A percentile compares a stretch with the other conserved stretches of the same genome.
phyloP scores from a whole-genome alignment of 2,113 vertebrate species.

The Zosterops japonicus region DNA sequence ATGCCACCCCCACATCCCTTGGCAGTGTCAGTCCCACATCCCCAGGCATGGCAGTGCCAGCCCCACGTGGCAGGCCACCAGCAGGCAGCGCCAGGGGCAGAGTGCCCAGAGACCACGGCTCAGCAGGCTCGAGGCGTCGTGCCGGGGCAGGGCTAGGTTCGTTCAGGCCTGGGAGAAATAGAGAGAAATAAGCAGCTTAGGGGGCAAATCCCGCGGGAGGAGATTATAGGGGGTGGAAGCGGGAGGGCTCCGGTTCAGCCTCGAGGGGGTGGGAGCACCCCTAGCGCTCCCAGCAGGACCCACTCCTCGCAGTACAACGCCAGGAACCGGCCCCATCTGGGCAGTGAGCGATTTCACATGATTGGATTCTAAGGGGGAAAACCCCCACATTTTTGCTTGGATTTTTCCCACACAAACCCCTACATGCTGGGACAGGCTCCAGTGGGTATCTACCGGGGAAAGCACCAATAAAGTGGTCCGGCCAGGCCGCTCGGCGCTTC shows the following conservation, averaged over 20 bases:
- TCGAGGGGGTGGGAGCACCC: not conserved
- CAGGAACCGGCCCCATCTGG: too few species aligned
- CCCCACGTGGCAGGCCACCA: not conserved
- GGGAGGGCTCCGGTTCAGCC: not conserved
- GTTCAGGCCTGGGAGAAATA: constrained; percentile 27
- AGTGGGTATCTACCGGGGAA: fast-evolving
- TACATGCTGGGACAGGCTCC: fast-evolving
- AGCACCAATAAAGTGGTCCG: not conserved
- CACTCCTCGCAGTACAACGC: not conserved
- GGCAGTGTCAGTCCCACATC: not conserved
- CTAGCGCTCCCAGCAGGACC: not conserved
- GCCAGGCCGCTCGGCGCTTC: fast-evolving
- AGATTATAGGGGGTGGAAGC: not conserved
- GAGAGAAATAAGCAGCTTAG: constrained; percentile 68
- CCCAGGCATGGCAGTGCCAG: too few species aligned
- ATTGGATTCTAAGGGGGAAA: fast-evolving
- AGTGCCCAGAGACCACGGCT: not conserved
- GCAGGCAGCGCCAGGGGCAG: not conserved
- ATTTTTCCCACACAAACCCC: not conserved
- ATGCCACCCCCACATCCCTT: fast-evolving
- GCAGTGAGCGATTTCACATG: not conserved
- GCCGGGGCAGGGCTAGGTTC: not conserved
- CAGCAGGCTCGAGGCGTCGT: not conserved
- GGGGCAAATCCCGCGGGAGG: not conserved
- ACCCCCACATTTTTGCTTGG: not conserved